A percentile compares a stretch with the other conserved stretches of the same genome.
Conservation (phyloP, 2,113 vertebrate genomes). For the Heterochromis multidens region DNA sequence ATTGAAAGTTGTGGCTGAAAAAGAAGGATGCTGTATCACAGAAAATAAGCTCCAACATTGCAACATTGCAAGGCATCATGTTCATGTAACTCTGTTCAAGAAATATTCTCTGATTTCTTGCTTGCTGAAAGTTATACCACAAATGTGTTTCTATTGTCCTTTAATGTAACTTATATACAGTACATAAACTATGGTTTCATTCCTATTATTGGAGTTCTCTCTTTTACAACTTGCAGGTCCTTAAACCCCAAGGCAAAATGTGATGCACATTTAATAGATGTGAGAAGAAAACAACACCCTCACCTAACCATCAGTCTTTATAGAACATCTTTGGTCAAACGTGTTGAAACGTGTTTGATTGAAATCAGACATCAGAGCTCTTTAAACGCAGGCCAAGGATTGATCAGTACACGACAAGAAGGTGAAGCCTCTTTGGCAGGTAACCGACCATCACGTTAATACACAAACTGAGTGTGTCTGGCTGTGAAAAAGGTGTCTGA, state of each 20-base stretch:
- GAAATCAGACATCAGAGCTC: slow-evolving; percentile 15
- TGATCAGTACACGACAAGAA: slow-evolving; percentile 18
- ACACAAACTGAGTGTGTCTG: slow-evolving; percentile 10
- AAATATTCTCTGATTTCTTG: not conserved
- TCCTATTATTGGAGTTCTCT: not conserved
- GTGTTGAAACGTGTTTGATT: slow-evolving; percentile 7
- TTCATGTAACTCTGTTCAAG: not conserved
- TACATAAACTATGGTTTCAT: not conserved
- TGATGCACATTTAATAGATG: not conserved
- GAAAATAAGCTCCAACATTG: not conserved
- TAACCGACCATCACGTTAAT: slow-evolving; percentile 18
- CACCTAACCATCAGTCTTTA: not conserved
- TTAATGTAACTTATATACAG: not conserved
- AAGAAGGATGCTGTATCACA: no score
- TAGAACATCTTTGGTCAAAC: slow-evolving; percentile 8
- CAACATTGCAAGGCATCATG: not conserved
- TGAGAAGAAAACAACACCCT: not conserved
- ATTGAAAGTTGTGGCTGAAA: not conserved
- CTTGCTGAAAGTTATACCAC: not conserved
- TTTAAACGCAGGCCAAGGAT: slow-evolving; percentile 11
- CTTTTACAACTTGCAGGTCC: not conserved
- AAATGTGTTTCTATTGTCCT: not conserved
- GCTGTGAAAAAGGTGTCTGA: slow-evolving; percentile 40
- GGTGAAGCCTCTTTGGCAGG: slow-evolving; percentile 47
- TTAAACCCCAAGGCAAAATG: not conserved